Percentiles rank a stretch among this genome's conserved stretches.
Evolutionary conservation across 1,140 invertebrate genomes (phyloP).

Genomic region (Sesamia nonagrioides): DNA sequence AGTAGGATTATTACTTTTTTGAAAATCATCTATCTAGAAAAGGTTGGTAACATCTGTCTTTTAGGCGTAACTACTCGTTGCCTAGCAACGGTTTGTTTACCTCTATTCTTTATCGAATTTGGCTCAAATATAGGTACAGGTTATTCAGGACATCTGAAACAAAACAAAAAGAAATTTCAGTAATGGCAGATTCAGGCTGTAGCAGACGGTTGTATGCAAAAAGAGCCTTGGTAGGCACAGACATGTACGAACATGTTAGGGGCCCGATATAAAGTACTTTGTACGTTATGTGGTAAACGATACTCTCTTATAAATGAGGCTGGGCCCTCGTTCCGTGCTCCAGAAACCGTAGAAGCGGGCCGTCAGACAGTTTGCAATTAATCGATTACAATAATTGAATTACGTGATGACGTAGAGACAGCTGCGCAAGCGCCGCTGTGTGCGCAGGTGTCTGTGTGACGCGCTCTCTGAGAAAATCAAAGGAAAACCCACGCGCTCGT

Average conservation of each 20-base stretch:
- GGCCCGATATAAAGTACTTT: constrained; percentile 50
- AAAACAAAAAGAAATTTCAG: constrained; percentile 14
- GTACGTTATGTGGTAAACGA: constrained; percentile 45
- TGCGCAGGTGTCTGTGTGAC: constrained; percentile 70
- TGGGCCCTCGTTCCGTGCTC: constrained; percentile 54
- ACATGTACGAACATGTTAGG: constrained; percentile 50
- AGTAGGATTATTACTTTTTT: too few species aligned
- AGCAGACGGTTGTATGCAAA: not conserved
- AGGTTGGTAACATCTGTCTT: too few species aligned
- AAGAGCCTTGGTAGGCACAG: constrained; percentile 43
- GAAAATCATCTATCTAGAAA: too few species aligned
- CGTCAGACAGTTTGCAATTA: constrained; percentile 73
- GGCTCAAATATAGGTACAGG: too few species aligned
- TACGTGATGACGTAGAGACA: constrained; percentile 72
- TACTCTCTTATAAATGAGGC: constrained; percentile 7
- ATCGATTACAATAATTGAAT: constrained; percentile 76
- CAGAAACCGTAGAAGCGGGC: constrained; percentile 59
- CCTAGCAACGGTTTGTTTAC: too few species aligned
- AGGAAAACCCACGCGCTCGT: constrained; percentile 68
- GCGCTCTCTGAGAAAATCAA: constrained; percentile 75
- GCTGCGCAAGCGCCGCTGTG: constrained; percentile 72
- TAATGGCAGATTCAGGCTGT: not conserved
- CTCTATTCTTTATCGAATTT: too few species aligned
- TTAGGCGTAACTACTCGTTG: too few species aligned
- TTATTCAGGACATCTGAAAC: constrained; percentile 8